These are phyloP conservation scores for Saxicola maurus DNA, from an alignment of 2,797 vertebrate species.

Conservation along the genomic window DNA sequence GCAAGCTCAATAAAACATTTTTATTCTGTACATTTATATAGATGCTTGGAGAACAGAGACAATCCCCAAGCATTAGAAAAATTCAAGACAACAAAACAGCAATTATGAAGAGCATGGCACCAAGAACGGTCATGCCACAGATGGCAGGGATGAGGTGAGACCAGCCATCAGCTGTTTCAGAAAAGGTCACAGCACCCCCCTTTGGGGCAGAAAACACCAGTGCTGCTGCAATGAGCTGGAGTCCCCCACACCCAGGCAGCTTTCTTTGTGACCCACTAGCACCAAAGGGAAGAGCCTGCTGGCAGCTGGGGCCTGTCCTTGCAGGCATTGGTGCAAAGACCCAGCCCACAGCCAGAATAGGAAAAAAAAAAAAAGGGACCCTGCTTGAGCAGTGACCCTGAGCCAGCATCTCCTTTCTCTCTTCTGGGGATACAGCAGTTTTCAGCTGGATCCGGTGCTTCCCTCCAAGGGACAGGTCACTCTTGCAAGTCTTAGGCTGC, in stretches of 20 bases:
- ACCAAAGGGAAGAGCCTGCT: constrained; percentile 5
- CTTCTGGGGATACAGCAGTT: background rate
- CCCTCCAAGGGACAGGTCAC: background rate
- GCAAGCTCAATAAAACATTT: constrained; percentile 72
- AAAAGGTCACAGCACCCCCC: background rate
- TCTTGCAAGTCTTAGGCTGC: background rate
- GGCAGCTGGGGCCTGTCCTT: background rate
- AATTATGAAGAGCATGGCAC: constrained; percentile 65
- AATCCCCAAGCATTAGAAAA: constrained; percentile 66
- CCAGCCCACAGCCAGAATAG: background rate
- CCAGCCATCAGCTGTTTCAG: background rate
- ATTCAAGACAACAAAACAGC: constrained; percentile 67
- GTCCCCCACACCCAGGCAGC: background rate
- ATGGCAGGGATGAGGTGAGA: constrained; percentile 37
- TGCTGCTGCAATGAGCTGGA: constrained; percentile 20
- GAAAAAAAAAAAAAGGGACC: background rate
- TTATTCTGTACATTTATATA: constrained; percentile 79
- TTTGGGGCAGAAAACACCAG: background rate
- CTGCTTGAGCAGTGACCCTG: background rate
- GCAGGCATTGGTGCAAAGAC: background rate
- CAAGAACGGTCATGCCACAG: constrained; percentile 53
- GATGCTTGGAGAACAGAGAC: constrained; percentile 42
- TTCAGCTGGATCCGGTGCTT: background rate
- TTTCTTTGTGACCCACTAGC: constrained; percentile 12
- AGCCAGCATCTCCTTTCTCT: background rate